Percentiles rank a stretch among this genome's conserved stretches.
phyloP scores from a whole-genome alignment of 2,113 vertebrate genomes.

The Centrocercus urophasianus region DNA sequence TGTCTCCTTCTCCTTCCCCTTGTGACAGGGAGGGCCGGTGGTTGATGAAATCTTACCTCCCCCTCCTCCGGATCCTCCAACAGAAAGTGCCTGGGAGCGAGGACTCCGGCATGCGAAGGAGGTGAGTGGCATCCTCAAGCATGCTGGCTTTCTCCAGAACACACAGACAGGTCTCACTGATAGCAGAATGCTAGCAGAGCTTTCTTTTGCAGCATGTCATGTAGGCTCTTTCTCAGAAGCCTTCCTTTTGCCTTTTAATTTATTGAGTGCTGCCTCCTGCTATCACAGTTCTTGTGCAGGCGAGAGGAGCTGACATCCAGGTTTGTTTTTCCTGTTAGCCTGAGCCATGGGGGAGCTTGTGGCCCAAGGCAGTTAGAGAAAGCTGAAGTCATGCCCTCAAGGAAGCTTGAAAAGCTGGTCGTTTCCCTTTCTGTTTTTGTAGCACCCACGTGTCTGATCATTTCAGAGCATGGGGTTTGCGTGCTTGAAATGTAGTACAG shows the following conservation, averaged over 20 bases:
- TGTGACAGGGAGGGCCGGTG: conserved; percentile 84
- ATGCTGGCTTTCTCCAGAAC: neutral
- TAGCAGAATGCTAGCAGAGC: neutral
- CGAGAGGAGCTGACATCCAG: neutral
- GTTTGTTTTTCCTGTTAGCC: neutral
- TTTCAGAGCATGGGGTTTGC: neutral
- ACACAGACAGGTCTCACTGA: neutral
- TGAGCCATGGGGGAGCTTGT: neutral
- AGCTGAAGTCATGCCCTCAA: neutral
- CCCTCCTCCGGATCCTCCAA: conserved; percentile 91
- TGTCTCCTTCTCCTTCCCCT: neutral
- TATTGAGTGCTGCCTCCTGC: fast-evolving
- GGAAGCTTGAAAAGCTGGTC: neutral
- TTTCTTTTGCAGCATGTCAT: neutral
- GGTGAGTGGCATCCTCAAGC: conserved; percentile 67
- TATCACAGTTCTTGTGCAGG: neutral
- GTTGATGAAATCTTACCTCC: conserved; percentile 95
- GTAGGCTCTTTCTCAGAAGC: neutral
- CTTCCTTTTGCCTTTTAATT: neutral
- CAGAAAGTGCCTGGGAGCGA: conserved; percentile 98
- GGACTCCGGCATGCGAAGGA: conserved; percentile 97
- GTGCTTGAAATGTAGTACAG: neutral
- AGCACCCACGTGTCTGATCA: neutral
- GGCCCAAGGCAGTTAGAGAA: neutral
- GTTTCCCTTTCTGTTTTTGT: neutral